Evolutionary conservation across 2,888 invertebrate genomes (phyloP).

Genomic region (Operophtera brumata): DNA sequence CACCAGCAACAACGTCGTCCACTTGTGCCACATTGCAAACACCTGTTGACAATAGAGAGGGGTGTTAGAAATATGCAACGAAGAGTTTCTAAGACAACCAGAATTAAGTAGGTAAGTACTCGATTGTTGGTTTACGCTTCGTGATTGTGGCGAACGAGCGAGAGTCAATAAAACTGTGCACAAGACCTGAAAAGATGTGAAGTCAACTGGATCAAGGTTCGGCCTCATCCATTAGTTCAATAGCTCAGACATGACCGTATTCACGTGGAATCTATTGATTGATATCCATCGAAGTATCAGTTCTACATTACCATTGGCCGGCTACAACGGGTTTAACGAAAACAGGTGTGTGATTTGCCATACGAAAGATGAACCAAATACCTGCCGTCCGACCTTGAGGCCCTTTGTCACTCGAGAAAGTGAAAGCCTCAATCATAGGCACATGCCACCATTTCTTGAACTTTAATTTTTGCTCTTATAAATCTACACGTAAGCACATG

Average conservation of each 20-base stretch:
- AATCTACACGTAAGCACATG: slow-evolving; percentile 38
- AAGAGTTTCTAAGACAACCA: slow-evolving; percentile 18
- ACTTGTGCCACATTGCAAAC: slow-evolving; percentile 78
- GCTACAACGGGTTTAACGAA: background rate
- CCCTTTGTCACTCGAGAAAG: slow-evolving; percentile 67
- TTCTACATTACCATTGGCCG: slow-evolving; percentile 5
- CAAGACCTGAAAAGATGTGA: slow-evolving; percentile 51
- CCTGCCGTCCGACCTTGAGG: slow-evolving; percentile 55
- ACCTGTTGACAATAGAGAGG: slow-evolving; percentile 53
- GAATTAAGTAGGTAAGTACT: too few species aligned
- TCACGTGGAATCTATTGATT: slow-evolving; percentile 30
- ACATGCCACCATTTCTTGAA: slow-evolving; percentile 31
- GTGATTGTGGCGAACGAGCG: too few species aligned
- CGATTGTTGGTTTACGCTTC: too few species aligned
- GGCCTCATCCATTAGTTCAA: slow-evolving; percentile 66
- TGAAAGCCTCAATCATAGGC: slow-evolving; percentile 58
- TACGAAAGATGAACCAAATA: slow-evolving; percentile 41
- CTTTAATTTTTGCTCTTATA: slow-evolving; percentile 52
- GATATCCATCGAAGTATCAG: slow-evolving; percentile 2
- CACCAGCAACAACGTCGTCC: slow-evolving; percentile 72
- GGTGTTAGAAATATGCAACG: slow-evolving; percentile 1
- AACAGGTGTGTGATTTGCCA: slow-evolving; percentile 24
- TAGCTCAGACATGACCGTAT: slow-evolving; percentile 44
- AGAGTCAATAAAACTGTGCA: slow-evolving; percentile 37
- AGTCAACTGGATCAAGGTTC: slow-evolving; percentile 68